Conservation (phyloP, 2,113 vertebrate genomes). For the Myiagra hebetior region DNA sequence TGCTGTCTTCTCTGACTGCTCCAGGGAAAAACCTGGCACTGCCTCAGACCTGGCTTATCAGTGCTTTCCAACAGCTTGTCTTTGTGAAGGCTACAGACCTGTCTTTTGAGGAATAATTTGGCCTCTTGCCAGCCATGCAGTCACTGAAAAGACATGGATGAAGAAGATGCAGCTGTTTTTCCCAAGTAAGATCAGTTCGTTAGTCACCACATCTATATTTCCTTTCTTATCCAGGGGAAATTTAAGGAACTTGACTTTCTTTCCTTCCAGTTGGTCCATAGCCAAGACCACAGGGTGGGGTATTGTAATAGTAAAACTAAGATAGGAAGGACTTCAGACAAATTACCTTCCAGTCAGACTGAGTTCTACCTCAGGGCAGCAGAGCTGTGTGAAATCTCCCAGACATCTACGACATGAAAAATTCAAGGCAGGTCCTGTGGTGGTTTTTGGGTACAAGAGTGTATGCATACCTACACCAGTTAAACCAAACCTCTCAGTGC, state of each 20-base stretch:
- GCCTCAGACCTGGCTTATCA: neutral
- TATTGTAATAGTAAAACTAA: neutral
- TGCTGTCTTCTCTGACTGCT: neutral
- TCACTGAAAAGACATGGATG: neutral
- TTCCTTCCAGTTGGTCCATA: neutral
- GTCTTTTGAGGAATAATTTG: neutral
- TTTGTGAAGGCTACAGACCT: neutral
- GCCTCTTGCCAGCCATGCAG: neutral
- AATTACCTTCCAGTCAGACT: neutral
- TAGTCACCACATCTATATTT: neutral
- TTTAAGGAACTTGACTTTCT: neutral
- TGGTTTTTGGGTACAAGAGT: neutral
- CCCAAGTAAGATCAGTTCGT: neutral
- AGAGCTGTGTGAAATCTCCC: neutral
- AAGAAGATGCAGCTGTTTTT: neutral
- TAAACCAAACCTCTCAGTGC: neutral
- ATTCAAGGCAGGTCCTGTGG: neutral
- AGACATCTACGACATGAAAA: neutral
- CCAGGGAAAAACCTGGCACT: neutral
- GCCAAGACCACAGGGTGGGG: neutral
- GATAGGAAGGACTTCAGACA: neutral
- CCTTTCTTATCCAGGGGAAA: neutral
- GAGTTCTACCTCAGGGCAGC: neutral
- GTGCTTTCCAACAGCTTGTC: neutral
- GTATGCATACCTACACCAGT: neutral